Percentiles rank a stretch among this genome's conserved stretches.
phyloP scores from a whole-genome alignment of 1,140 invertebrate genomes.

The Neodiprion lecontei region DNA sequence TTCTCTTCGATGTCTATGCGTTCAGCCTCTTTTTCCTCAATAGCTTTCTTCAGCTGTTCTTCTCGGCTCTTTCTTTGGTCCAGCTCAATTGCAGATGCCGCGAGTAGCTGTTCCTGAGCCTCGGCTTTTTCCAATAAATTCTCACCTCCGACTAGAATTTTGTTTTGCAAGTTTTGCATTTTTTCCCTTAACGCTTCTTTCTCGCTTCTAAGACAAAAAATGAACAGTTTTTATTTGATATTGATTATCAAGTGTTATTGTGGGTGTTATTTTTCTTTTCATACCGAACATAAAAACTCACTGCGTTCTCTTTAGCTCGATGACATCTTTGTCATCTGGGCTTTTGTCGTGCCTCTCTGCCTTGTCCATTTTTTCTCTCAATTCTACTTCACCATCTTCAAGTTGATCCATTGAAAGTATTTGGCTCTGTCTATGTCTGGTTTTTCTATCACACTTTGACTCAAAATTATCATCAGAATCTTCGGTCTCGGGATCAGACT shows the following conservation, averaged over 20 bases:
- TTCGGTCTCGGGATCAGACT: constrained; percentile 51
- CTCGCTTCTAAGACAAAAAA: constrained; percentile 66
- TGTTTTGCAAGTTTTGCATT: constrained; percentile 89
- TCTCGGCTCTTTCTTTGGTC: constrained; percentile 85
- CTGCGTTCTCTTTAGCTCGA: constrained; percentile 59
- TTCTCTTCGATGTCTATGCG: constrained; percentile 95
- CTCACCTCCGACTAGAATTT: constrained; percentile 97
- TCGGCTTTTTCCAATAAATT: constrained; percentile 98
- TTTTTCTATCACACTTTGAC: constrained; percentile 41
- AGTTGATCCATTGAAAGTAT: constrained; percentile 54
- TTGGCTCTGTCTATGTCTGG: constrained; percentile 47
- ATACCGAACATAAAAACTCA: constrained; percentile 33
- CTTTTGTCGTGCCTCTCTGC: constrained; percentile 56
- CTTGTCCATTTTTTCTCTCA: constrained; percentile 51
- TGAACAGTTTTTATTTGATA: constrained; percentile 19
- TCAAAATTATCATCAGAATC: constrained; percentile 48
- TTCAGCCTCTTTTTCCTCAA: constrained; percentile 91
- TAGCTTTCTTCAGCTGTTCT: constrained; percentile 78
- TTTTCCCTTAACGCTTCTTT: constrained; percentile 84
- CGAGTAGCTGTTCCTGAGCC: constrained; percentile 88
- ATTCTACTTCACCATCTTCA: constrained; percentile 40
- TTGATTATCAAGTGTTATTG: not conserved
- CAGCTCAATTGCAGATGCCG: constrained; percentile 89
- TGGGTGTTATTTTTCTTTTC: not conserved
- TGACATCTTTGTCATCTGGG: constrained; percentile 54